phyloP scores from a whole-genome alignment of 2,113 vertebrate genomes.

The Daubentonia madagascariensis region DNA sequence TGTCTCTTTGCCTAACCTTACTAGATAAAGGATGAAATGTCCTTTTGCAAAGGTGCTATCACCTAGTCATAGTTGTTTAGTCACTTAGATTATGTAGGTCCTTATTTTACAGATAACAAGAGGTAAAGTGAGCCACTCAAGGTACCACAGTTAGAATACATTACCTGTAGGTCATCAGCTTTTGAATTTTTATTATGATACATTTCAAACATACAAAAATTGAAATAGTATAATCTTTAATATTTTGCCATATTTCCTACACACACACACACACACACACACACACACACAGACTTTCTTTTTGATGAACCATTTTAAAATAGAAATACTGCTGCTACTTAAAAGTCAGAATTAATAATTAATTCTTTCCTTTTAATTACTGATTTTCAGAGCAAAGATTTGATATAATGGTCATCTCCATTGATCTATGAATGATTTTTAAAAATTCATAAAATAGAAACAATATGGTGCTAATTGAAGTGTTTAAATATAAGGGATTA shows the following conservation, averaged over 20 bases:
- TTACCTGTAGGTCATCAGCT: not conserved
- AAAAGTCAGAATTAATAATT: not conserved
- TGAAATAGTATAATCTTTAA: not conserved
- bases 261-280: rapidly evolving
- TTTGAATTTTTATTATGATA: not conserved
- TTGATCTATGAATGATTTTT: not conserved
- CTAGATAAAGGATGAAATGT: not conserved
- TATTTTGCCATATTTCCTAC: not conserved
- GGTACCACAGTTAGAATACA: not conserved
- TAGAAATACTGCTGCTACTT: not conserved
- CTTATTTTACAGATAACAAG: not conserved
- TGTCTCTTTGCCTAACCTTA: not conserved
- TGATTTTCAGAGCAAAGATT: not conserved
- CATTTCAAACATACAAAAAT: not conserved
- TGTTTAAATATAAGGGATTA: not conserved
- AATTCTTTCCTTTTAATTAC: not conserved
- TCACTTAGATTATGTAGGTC: not conserved
- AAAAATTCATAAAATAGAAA: slow-evolving; percentile 18
- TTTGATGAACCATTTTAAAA: slow-evolving; percentile 24
- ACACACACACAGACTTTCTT: not conserved
- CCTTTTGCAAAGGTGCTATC: not conserved
- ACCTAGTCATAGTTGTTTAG: not conserved
- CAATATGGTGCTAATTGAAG: not conserved
- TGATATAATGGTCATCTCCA: not conserved
- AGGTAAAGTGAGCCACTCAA: not conserved